phyloP scores from a whole-genome alignment of 2,113 vertebrate species.

The Cygnus buccinator region DNA sequence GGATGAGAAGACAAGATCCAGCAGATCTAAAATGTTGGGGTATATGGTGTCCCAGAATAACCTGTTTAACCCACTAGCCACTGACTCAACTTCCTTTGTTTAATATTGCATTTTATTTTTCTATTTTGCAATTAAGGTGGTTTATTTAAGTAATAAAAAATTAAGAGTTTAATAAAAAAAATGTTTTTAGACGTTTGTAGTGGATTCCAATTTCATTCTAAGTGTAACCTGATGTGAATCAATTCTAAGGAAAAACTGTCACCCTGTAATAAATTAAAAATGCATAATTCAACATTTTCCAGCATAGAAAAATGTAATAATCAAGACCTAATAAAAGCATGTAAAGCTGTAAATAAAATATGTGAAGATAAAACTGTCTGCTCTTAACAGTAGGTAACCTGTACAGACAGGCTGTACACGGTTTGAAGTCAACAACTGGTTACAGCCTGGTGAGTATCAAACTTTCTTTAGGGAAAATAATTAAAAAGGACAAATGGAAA shows the following conservation, averaged over 20 bases:
- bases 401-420: neutral
- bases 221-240: neutral
- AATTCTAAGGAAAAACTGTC: neutral
- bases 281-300: neutral
- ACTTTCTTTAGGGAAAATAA: conserved; percentile 24
- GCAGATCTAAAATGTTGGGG: neutral
- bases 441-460: conserved; percentile 16
- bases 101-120: neutral
- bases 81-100: neutral
- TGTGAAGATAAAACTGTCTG: neutral
- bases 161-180: neutral
- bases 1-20: conserved; percentile 11
- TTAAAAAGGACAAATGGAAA: conserved; percentile 6
- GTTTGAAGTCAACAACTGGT: neutral
- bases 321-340: neutral
- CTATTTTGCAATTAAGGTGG: neutral
- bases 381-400: neutral
- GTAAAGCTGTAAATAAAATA: neutral
- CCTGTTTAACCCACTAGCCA: neutral
- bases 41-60: neutral
- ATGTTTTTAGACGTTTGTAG: neutral
- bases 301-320: neutral
- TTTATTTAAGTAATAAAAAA: neutral
- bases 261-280: neutral
- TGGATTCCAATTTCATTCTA: neutral